phyloP scores from a whole-genome alignment of 2,888 invertebrate genomes.

The Philonicus albiceps region DNA sequence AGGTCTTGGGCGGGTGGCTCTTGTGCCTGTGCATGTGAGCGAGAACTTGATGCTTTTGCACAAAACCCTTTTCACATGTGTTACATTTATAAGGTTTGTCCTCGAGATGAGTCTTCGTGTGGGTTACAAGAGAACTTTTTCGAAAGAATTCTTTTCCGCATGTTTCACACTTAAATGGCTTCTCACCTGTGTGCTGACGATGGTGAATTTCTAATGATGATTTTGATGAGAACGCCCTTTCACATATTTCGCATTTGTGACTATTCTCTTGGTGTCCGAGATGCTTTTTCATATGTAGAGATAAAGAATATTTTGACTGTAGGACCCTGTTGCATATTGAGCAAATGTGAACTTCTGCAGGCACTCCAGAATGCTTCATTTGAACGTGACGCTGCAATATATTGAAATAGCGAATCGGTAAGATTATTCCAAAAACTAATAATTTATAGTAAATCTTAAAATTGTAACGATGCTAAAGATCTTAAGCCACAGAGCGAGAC shows the following conservation, averaged over 20 bases:
- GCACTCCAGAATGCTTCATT: constrained; percentile 53
- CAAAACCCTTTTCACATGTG: constrained; percentile 46
- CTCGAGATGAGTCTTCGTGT: constrained; percentile 47
- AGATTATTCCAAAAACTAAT: neutral
- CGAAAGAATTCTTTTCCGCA: constrained; percentile 48
- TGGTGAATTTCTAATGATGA: constrained; percentile 44
- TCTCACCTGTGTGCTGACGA: constrained; percentile 48
- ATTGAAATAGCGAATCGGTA: neutral
- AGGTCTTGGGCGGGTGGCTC: constrained; percentile 46
- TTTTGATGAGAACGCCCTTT: constrained; percentile 45
- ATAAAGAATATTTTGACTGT: constrained; percentile 52
- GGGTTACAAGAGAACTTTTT: constrained; percentile 45
- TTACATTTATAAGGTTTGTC: constrained; percentile 46
- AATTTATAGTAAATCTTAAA: neutral
- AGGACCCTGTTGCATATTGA: constrained; percentile 54
- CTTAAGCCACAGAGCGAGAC: too few relatives aligned
- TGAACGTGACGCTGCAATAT: constrained; percentile 53
- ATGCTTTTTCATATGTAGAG: constrained; percentile 56
- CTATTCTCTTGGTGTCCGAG: constrained; percentile 56
- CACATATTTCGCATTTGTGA: constrained; percentile 56
- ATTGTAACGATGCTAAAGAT: neutral
- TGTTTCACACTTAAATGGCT: constrained; percentile 46
- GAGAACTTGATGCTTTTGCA: constrained; percentile 61
- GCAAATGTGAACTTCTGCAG: constrained; percentile 51
- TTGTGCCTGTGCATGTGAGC: constrained; percentile 45